Evolutionary conservation across 2,888 invertebrate species (phyloP).

Genomic region (Drosophila mimetica): DNA sequence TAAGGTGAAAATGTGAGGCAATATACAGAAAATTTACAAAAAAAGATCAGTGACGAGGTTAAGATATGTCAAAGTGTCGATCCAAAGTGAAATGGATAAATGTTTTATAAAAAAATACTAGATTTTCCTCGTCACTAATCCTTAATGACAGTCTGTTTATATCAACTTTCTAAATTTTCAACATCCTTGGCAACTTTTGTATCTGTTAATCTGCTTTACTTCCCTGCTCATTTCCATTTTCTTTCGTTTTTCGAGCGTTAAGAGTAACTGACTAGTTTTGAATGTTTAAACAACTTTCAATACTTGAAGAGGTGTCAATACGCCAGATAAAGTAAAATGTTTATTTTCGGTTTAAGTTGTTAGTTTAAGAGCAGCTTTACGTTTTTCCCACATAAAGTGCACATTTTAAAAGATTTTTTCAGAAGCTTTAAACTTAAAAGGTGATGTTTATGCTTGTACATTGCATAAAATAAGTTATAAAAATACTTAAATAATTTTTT

Average conservation of each 20-base stretch:
- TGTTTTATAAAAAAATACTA: not conserved
- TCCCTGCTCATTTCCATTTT: not conserved
- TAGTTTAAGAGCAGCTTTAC: not conserved
- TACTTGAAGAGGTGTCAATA: constrained; percentile 8
- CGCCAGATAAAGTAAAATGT: not conserved
- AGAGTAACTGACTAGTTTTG: not conserved
- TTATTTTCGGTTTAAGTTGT: not conserved
- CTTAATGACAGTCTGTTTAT: not conserved
- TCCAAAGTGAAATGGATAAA: constrained; percentile 23
- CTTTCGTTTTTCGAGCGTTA: not conserved
- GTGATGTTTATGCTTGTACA: too few species aligned
- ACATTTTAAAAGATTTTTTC: too few species aligned
- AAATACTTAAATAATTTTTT: too few species aligned
- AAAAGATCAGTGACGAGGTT: constrained; percentile 10
- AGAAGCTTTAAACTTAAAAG: too few species aligned
- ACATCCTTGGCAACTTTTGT: not conserved
- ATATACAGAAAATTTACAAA: constrained; percentile 16
- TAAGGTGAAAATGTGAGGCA: constrained; percentile 18
- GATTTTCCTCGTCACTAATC: not conserved
- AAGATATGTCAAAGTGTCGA: constrained; percentile 25
- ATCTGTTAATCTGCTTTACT: not conserved
- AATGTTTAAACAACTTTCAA: constrained; percentile 21
- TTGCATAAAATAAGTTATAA: too few species aligned
- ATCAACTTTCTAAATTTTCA: constrained; percentile 4
- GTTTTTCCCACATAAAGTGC: not conserved